A percentile compares a stretch with the other conserved stretches of the same genome.
phyloP scores from a whole-genome alignment of 2,113 vertebrate genomes.

The Phasianus colchicus region DNA sequence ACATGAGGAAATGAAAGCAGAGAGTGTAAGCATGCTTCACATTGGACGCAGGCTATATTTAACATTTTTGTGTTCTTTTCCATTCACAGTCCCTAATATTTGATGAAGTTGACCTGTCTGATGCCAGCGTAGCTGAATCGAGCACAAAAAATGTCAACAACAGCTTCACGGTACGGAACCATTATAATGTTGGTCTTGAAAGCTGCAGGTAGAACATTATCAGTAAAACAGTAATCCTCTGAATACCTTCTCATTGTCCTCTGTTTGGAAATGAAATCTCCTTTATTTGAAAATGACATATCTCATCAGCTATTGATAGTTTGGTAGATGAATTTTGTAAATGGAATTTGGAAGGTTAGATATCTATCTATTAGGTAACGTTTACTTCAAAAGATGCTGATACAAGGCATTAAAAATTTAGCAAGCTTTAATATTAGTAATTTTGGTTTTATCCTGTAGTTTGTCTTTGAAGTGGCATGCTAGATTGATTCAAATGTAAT shows the following conservation, averaged over 20 bases:
- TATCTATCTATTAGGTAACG: not conserved
- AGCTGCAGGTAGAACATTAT: not conserved
- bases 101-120: slow-evolving; percentile 98
- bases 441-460: not conserved
- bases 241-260: not conserved
- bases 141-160: slow-evolving; percentile 99
- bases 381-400: not conserved
- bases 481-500: not conserved
- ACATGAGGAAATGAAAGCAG: not conserved
- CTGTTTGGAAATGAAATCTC: not conserved
- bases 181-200: not conserved
- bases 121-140: slow-evolving; percentile 98
- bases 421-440: not conserved
- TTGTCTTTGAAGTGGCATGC: not conserved
- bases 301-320: not conserved
- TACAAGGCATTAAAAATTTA: not conserved
- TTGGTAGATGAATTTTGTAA: not conserved
- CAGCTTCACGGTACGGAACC: slow-evolving; percentile 94
- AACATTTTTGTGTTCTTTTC: slow-evolving; percentile 68
- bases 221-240: not conserved
- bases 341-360: not conserved
- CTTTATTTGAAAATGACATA: not conserved
- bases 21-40: not conserved
- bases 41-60: not conserved
- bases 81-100: slow-evolving; percentile 94